A percentile compares a stretch with the other conserved stretches of the same genome.
Evolutionary conservation across 2,888 invertebrate genomes (phyloP).

Genomic region (Zhuqinia jingwanae): DNA sequence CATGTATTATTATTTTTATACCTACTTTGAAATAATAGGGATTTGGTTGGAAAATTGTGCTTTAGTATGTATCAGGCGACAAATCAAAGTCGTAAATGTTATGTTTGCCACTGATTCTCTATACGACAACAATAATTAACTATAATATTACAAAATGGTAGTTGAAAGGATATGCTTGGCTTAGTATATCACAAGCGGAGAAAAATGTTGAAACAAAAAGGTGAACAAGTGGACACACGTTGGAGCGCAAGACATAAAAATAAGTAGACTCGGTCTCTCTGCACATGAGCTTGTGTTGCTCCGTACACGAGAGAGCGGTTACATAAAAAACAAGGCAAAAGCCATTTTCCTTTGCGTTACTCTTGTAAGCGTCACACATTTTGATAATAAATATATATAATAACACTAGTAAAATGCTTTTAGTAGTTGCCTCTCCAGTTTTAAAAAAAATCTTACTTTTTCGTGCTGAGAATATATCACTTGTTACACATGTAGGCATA

Average conservation of each 20-base stretch:
- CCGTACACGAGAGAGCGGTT: conserved; percentile 19
- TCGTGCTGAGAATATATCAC: conserved; percentile 55
- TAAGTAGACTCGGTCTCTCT: conserved; percentile 7
- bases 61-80: too few relatives aligned
- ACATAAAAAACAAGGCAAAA: conserved; percentile 45
- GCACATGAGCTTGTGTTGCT: neutral
- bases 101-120: too few relatives aligned
- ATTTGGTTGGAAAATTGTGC: too few relatives aligned
- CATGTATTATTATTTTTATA: too few relatives aligned
- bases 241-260: neutral
- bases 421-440: neutral
- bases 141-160: too few relatives aligned
- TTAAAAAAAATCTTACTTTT: conserved; percentile 17
- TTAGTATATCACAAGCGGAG: neutral
- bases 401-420: too few relatives aligned
- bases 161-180: neutral
- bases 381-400: conserved; percentile 38
- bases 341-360: conserved; percentile 40
- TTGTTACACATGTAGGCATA: conserved; percentile 1
- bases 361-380: conserved; percentile 56
- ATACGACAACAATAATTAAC: too few relatives aligned
- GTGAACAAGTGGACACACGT: neutral
- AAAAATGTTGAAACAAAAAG: conserved; percentile 23
- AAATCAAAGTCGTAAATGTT: too few relatives aligned
- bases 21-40: too few relatives aligned